Conservation (phyloP, 1,140 invertebrate species). For the Nautilus pompilius region DNA sequence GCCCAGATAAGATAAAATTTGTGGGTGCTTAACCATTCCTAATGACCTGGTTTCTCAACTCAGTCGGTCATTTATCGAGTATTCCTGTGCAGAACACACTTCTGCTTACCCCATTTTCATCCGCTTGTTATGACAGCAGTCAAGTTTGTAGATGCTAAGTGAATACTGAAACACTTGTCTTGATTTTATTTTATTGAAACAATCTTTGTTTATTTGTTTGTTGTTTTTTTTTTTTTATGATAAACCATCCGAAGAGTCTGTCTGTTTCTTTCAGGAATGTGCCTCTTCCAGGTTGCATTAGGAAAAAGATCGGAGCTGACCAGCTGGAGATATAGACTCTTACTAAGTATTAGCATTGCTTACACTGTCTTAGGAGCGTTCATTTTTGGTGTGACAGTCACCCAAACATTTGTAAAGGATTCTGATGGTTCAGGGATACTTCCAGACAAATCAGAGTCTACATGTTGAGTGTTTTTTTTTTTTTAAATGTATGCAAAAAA, state of each 20-base stretch:
- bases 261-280: constrained; percentile 58
- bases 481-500: too few species aligned
- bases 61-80: too few species aligned
- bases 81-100: neutral
- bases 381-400: constrained; percentile 62
- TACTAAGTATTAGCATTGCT: constrained; percentile 41
- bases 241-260: neutral
- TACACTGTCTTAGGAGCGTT: constrained; percentile 63
- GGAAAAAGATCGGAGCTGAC: constrained; percentile 11
- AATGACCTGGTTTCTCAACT: too few species aligned
- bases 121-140: neutral
- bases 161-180: neutral
- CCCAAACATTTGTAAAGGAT: constrained; percentile 57
- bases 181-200: neutral
- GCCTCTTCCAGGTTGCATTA: constrained; percentile 58
- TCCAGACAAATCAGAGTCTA: too few species aligned
- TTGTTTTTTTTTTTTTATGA: neutral
- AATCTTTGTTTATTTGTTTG: neutral
- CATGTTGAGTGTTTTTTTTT: too few species aligned
- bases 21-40: too few species aligned
- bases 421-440: too few species aligned
- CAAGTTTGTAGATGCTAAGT: neutral
- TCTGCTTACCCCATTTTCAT: neutral
- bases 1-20: too few species aligned
- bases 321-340: constrained; percentile 15